Conservation (phyloP, 2,797 vertebrate genomes). For the Phylloscopus collybita region DNA sequence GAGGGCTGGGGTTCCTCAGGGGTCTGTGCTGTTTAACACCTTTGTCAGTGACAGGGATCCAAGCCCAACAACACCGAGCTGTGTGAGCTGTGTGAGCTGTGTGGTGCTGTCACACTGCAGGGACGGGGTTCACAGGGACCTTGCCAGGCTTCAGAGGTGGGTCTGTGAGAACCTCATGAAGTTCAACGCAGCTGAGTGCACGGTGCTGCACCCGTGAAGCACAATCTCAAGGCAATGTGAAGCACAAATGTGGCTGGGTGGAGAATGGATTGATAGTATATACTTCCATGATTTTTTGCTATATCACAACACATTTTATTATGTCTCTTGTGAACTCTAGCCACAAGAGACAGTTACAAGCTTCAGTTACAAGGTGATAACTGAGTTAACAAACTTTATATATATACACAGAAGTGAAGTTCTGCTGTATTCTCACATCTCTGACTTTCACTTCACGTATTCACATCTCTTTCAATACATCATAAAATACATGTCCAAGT, state of each 20-base stretch:
- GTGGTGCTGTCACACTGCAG: background rate
- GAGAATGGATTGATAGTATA: background rate
- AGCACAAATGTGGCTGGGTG: background rate
- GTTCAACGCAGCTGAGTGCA: background rate
- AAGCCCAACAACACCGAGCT: rapidly evolving
- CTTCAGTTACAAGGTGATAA: background rate
- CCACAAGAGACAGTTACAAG: too few relatives aligned
- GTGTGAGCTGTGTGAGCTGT: background rate
- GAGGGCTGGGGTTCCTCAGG: background rate
- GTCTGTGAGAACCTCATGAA: background rate
- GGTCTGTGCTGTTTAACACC: background rate
- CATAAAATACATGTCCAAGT: background rate
- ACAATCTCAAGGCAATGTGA: background rate
- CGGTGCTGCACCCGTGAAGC: background rate
- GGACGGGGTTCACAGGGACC: background rate
- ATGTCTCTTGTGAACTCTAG: background rate
- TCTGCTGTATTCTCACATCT: background rate
- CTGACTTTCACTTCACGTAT: background rate
- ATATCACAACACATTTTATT: background rate
- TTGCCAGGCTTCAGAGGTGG: background rate
- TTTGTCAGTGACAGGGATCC: rapidly evolving
- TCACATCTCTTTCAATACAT: background rate
- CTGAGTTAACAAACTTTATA: background rate
- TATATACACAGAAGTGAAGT: background rate
- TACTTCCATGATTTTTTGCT: background rate